Base-by-base conservation (phyloP, 2,888 invertebrate genomes). In the Synergus itoensis region DNA sequence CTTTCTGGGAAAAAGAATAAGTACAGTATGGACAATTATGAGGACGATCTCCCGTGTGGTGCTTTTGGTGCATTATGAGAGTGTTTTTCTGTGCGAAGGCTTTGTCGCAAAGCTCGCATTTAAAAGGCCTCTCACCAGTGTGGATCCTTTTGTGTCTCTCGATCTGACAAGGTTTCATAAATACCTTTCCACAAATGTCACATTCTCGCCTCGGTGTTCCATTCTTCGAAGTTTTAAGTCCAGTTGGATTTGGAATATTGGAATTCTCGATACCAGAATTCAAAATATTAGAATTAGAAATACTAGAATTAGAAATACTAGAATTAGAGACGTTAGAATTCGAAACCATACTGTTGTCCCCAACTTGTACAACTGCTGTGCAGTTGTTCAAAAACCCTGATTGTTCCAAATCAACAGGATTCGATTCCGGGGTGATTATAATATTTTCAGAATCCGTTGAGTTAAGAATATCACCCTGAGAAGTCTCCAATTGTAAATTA, bases 81-180 rank as follows among this genome's bases (percentile, higher is more conserved):
- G 94, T 93, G 41, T 94, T 94, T 83, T 94, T 94, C 84, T 94
- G 95, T 76, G 94, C 93, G 86, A 95, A 95, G 1, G 93, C 93
- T 87, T 94, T 94, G 7, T 92, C 90, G 88, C 95, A 96, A 36
- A 93, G 88, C 14, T 89, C 87, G 87, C 95, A 95, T 43, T 93
- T 92, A 89, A 93, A 95, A 1, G 94, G 94, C 77, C 93, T 92
- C 82, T 94, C 94, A 9, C 94, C 94, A 2, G 94, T 94, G 86
- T 95, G 95, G 43, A 94, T 93, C 18, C 94, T 90, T 64, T 92
- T 91, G 86, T 94, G 94, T 4, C 94, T 90, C 62, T 92, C 90
- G 14, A 94, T 89, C 84, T 94, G 93, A 84, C 93, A 93, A 0
- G 94, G 94, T 84, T 94, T 94, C 84, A 91, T 91, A 84, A 94